Percentiles rank a stretch among this genome's conserved stretches.
phyloP scores from a whole-genome alignment of 2,888 invertebrate genomes.

The Muschampia staudingeri region DNA sequence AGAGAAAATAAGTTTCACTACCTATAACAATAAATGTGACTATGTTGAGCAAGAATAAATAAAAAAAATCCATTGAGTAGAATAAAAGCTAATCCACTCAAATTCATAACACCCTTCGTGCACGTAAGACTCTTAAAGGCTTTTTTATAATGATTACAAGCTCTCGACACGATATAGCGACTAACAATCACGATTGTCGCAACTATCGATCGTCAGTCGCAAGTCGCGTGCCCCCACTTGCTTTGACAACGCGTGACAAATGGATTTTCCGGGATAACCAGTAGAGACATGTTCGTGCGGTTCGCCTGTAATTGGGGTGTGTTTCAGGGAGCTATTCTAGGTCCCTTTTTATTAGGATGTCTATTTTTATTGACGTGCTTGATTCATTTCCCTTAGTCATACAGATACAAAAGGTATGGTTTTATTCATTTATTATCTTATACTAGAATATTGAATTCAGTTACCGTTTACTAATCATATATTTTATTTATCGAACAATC shows the following conservation, averaged over 20 bases:
- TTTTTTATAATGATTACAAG: constrained; percentile 51
- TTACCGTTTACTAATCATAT: no score
- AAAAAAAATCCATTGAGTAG: constrained; percentile 15
- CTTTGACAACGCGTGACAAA: constrained; percentile 83
- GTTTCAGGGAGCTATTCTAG: constrained; percentile 27
- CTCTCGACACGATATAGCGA: constrained; percentile 56
- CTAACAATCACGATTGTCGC: constrained; percentile 62
- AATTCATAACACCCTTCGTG: constrained; percentile 24
- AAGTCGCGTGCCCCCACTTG: constrained; percentile 72
- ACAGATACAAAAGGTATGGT: no score
- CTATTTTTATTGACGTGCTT: neutral
- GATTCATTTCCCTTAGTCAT: neutral
- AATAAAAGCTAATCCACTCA: constrained; percentile 33
- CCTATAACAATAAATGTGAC: no score
- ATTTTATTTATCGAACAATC: no score
- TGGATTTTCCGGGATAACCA: constrained; percentile 72
- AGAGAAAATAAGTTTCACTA: no score
- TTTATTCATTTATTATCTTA: no score
- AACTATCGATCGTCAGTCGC: constrained; percentile 57
- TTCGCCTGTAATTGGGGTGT: constrained; percentile 47
- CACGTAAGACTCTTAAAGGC: constrained; percentile 12
- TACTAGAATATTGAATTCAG: no score
- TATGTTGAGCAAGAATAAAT: neutral
- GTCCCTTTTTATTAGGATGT: constrained; percentile 29
- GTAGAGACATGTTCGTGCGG: constrained; percentile 47